Conservation (phyloP, 2,113 vertebrate species). For the Tamias sibiricus region DNA sequence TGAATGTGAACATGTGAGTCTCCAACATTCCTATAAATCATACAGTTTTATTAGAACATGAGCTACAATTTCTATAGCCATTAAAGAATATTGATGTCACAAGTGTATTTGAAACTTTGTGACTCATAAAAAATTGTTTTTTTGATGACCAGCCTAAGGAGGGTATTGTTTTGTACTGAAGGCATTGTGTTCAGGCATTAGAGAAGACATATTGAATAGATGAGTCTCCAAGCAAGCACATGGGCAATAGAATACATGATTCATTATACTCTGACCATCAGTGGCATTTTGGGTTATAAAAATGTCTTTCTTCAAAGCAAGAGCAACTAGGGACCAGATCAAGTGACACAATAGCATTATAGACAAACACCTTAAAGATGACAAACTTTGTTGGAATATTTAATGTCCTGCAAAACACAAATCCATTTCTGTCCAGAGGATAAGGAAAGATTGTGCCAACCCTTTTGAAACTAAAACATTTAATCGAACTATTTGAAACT, state of each 20-base stretch:
- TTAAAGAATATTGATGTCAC: slow-evolving; percentile 58
- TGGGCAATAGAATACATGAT: slow-evolving; percentile 38
- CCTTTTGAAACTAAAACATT: background rate
- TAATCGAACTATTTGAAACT: background rate
- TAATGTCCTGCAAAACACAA: background rate
- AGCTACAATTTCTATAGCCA: slow-evolving; percentile 29
- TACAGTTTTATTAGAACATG: slow-evolving; percentile 53
- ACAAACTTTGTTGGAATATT: slow-evolving; percentile 54
- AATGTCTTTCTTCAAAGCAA: slow-evolving; percentile 50
- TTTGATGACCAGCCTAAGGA: background rate
- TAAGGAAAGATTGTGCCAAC: background rate
- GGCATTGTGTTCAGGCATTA: slow-evolving; percentile 2
- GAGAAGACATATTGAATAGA: background rate
- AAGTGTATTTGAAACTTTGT: slow-evolving; percentile 43
- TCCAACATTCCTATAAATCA: slow-evolving; percentile 21
- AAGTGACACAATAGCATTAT: slow-evolving; percentile 18
- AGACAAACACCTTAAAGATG: background rate
- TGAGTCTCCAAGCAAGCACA: slow-evolving; percentile 7
- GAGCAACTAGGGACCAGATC: background rate
- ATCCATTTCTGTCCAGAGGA: background rate
- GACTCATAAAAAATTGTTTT: slow-evolving; percentile 56
- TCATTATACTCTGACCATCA: slow-evolving; percentile 33
- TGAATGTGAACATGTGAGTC: background rate
- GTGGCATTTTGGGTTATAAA: slow-evolving; percentile 65
- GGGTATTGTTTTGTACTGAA: background rate